A percentile compares a stretch with the other conserved stretches of the same genome.
Evolutionary conservation across 1,140 invertebrate genomes (phyloP).

Genomic region (Cydia pomonella): DNA sequence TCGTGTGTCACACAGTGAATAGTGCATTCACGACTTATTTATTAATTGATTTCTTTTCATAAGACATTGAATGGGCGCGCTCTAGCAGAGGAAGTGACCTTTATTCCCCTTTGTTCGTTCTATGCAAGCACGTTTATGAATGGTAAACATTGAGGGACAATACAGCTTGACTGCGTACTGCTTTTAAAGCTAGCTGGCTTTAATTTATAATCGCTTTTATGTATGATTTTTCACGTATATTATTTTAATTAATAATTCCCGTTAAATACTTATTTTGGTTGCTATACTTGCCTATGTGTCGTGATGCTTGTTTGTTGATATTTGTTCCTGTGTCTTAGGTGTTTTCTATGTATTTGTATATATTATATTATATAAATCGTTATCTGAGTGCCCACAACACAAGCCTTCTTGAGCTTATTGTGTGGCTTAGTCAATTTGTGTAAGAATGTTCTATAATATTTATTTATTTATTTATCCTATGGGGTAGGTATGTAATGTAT

Average conservation of each 20-base stretch:
- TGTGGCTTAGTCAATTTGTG: too few relatives aligned
- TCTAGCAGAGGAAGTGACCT: constrained; percentile 47
- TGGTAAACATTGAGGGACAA: constrained; percentile 20
- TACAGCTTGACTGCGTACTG: constrained; percentile 1
- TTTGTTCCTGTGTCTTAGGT: too few relatives aligned
- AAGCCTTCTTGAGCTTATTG: too few relatives aligned
- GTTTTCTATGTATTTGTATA: too few relatives aligned
- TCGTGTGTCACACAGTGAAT: constrained; percentile 49
- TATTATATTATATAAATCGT: too few relatives aligned
- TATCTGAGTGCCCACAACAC: too few relatives aligned
- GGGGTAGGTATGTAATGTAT: too few relatives aligned
- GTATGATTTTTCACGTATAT: constrained; percentile 6
- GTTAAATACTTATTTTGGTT: neutral
- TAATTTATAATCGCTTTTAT: constrained; percentile 22
- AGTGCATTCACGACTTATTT: constrained; percentile 51
- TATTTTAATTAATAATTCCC: constrained; percentile 8
- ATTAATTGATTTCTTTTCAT: constrained; percentile 62
- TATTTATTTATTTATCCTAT: too few relatives aligned
- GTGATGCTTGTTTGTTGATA: too few relatives aligned
- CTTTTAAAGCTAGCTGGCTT: constrained; percentile 6
- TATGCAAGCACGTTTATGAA: constrained; percentile 23
- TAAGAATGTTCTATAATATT: too few relatives aligned
- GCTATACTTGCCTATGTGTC: neutral
- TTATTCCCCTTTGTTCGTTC: constrained; percentile 39
- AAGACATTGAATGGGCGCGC: constrained; percentile 45